Evolutionary conservation across 2,113 vertebrate genomes (phyloP).

Genomic region (Chunga burmeisteri): DNA sequence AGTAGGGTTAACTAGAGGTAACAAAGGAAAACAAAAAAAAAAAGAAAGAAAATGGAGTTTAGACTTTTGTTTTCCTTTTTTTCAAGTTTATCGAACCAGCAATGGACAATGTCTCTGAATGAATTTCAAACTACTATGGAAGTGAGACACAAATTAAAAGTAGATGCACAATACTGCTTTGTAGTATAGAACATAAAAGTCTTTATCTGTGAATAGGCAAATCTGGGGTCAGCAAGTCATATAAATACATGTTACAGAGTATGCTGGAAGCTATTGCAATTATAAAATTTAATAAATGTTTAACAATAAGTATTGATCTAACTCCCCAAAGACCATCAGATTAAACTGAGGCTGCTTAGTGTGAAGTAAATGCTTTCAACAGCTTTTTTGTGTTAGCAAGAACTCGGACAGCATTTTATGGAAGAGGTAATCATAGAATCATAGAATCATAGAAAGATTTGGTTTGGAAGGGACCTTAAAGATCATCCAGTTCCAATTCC

Average conservation of each 20-base stretch:
- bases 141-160: not conserved
- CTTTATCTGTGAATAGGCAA: not conserved
- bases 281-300: conserved; percentile 16
- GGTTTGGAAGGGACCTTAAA: too few relatives aligned
- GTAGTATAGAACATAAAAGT: not conserved
- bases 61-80: not conserved
- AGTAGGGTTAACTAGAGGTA: not conserved
- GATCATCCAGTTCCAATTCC: too few relatives aligned
- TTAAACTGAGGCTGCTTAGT: not conserved
- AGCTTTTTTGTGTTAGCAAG: not conserved
- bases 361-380: not conserved
- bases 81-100: not conserved
- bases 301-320: not conserved
- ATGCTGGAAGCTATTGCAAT: not conserved
- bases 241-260: not conserved
- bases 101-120: not conserved
- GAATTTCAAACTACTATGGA: not conserved
- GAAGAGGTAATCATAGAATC: not conserved
- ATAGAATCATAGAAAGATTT: too few relatives aligned
- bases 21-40: not conserved
- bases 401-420: not conserved
- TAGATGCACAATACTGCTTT: not conserved
- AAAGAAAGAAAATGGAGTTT: not conserved
- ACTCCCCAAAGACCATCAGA: not conserved
- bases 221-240: not conserved